Base-by-base conservation (phyloP, 2,888 invertebrate genomes). In the Dasypolia templi region DNA sequence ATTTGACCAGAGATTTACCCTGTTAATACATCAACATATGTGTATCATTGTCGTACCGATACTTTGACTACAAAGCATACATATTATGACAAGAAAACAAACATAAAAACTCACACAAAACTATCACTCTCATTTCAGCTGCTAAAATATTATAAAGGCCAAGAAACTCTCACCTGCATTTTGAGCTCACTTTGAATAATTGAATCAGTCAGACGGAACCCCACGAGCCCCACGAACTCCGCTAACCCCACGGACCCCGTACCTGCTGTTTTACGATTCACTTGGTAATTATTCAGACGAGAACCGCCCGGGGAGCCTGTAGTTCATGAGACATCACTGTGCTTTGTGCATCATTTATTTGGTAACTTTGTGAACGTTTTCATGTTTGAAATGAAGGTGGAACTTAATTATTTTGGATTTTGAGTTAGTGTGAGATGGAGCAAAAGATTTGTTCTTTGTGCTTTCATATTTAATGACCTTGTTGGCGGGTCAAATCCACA, bases 221-320 rank as follows among this genome's bases (percentile, higher is more conserved):
- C 65, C 67, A 64, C 77, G 61, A 19, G 29, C 35, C n/a, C 55
- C 55, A 14, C n/a, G n/a, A 42, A 26, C 66, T 22, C 64, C 49
- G 49, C 44, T 11, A 17, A 32, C 44, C 70, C 75, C 75, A 46
- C 56, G 42, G 69, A n/a, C 49, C 42, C 53, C 53, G 64, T 71
- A 68, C 62, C 79, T 83, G 63, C 68, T 76, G 75, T 83, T 82
- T 81, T 76, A 84, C 76, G 65, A 84, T 82, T 82, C 82, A 81
- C 72, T 84, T 70, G 84, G 84, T 76, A 82, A 82, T 82, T 82
- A 82, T 82, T 82, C 84, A 82, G 63, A 74, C 79, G 74, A 58
- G 69, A 76, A 61, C 32, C 59, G 76, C 69, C 76, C 66, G 56
- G 76, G 84, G 82, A 75, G 70, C 32, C 12, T 46, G 72, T 82